These are phyloP conservation scores for Bergia puertoricense DNA, from an alignment of 92 coral and sea anemone genomes.

Conservation along the genomic window DNA sequence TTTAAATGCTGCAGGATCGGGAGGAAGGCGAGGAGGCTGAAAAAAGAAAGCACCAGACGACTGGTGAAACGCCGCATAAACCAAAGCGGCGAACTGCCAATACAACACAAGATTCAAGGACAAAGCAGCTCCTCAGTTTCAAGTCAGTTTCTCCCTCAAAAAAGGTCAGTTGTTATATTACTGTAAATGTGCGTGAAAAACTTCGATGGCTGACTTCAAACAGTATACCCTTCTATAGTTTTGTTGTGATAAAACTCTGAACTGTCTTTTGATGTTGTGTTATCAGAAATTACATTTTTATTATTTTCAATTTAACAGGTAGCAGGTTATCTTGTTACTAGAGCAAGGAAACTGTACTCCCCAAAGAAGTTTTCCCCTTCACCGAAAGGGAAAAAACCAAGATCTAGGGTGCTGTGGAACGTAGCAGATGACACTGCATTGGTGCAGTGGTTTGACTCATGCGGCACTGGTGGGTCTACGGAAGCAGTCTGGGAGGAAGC, in stretches of 20 bases:
- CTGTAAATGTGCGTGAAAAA: too few relatives aligned
- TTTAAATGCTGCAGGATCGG: neutral
- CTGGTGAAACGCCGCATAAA: conserved; percentile 6
- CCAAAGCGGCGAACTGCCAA: conserved; percentile 4
- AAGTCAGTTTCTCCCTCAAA: neutral
- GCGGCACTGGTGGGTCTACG: too few relatives aligned
- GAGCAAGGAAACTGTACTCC: too few relatives aligned
- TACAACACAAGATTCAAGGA: neutral
- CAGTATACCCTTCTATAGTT: too few relatives aligned
- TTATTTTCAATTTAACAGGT: too few relatives aligned
- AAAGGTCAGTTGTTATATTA: neutral
- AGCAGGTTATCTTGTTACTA: too few relatives aligned
- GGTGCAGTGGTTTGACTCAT: too few relatives aligned
- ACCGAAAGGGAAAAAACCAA: neutral
- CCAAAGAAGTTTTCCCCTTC: conserved; percentile 1
- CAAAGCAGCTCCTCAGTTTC: neutral
- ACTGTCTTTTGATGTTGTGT: too few relatives aligned
- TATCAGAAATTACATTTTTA: too few relatives aligned
- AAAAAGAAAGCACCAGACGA: neutral
- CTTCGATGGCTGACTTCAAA: too few relatives aligned
- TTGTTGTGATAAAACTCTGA: too few relatives aligned
- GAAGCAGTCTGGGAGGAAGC: conserved; percentile 24
- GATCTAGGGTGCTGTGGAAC: neutral
- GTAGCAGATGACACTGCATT: neutral
- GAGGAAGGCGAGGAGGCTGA: neutral